phyloP scores from a whole-genome alignment of 37 sponge, comb jelly and placozoan species.

The Lycopodina hypogea region DNA sequence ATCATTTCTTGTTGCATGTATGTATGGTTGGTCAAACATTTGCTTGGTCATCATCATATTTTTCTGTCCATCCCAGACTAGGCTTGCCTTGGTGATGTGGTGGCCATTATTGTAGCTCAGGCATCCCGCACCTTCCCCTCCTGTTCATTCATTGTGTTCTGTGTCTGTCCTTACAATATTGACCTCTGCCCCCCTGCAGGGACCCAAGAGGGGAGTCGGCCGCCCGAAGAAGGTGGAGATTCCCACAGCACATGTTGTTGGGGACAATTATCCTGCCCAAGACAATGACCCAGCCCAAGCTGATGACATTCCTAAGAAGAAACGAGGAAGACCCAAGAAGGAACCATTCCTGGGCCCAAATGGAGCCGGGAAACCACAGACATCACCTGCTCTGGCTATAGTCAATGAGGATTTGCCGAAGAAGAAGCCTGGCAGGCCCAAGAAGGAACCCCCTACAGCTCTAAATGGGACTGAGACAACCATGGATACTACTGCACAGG shows the following conservation, averaged over 20 bases:
- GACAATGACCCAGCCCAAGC: background rate
- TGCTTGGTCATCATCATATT: too few species aligned
- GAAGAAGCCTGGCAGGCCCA: conserved; percentile 19
- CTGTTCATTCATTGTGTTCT: too few species aligned
- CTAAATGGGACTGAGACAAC: background rate
- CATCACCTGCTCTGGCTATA: background rate
- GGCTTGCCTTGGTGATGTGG: too few species aligned
- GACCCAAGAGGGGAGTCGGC: background rate
- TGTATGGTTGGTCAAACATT: too few species aligned
- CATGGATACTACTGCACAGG: background rate
- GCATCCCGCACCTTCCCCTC: too few species aligned
- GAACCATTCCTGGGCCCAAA: background rate
- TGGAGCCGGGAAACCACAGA: background rate
- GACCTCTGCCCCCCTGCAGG: background rate
- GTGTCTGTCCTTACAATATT: too few species aligned
- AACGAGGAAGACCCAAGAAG: conserved; percentile 18
- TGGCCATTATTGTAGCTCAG: too few species aligned
- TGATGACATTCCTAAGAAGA: background rate
- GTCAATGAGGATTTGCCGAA: background rate
- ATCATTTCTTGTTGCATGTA: too few species aligned
- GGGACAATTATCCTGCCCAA: too few species aligned
- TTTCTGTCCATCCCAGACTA: too few species aligned
- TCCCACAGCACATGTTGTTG: background rate
- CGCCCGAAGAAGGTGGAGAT: background rate
- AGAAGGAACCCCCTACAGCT: background rate